Conservation (phyloP, 1,140 invertebrate genomes). For the Drosophila ananassae region DNA sequence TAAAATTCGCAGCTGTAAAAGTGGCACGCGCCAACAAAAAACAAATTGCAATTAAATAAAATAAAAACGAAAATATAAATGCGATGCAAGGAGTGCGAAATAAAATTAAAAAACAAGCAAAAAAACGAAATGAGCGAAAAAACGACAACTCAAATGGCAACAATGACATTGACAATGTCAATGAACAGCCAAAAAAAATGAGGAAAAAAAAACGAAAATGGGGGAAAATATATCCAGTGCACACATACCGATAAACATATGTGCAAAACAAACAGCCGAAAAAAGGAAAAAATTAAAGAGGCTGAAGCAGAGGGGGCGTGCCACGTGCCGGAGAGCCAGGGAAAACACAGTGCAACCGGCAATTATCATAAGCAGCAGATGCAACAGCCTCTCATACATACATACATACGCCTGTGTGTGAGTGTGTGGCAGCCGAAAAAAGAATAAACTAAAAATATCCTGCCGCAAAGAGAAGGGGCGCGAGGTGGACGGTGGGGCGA, state of each 20-base stretch:
- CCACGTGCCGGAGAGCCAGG: constrained; percentile 63
- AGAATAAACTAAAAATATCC: constrained; percentile 72
- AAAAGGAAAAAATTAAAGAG: constrained; percentile 25
- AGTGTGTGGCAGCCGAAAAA: constrained; percentile 65
- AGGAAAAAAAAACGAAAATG: constrained; percentile 15
- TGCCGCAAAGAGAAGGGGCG: constrained; percentile 10
- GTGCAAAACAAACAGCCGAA: constrained; percentile 45
- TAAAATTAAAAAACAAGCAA: constrained; percentile 47
- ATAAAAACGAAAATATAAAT: constrained; percentile 57
- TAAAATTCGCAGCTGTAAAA: constrained; percentile 56
- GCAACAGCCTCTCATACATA: constrained; percentile 54
- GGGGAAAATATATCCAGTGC: constrained; percentile 18
- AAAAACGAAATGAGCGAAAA: constrained; percentile 41
- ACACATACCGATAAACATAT: constrained; percentile 24
- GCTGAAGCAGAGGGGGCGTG: constrained; percentile 12
- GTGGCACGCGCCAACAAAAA: constrained; percentile 71
- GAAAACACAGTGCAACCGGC: constrained; percentile 64
- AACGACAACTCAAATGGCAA: constrained; percentile 67
- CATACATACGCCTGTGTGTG: constrained; percentile 6
- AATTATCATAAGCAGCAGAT: constrained; percentile 81
- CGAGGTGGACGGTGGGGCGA: constrained; percentile 7
- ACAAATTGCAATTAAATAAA: constrained; percentile 78
- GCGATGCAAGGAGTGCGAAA: constrained; percentile 33
- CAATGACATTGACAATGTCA: constrained; percentile 83
- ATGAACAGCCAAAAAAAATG: constrained; percentile 67